phyloP scores from a whole-genome alignment of 1,140 invertebrate genomes.

The Diploscapter pachys region DNA sequence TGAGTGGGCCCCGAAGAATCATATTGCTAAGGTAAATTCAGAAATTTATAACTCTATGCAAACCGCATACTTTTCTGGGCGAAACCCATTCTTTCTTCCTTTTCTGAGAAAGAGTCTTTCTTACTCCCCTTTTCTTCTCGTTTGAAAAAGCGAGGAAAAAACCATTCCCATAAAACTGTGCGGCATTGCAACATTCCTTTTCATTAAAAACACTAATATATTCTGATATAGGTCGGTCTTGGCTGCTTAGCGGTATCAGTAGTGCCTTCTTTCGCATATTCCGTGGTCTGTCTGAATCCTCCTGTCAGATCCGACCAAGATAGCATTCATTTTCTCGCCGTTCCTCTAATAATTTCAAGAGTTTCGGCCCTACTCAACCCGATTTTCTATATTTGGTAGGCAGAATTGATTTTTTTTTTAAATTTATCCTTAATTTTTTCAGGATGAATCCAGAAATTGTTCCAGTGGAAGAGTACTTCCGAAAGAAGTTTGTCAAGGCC shows the following conservation, averaged over 20 bases:
- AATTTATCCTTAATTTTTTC: not conserved
- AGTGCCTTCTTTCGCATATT: constrained; percentile 29
- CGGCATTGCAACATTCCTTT: not conserved
- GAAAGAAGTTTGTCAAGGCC: constrained; percentile 18
- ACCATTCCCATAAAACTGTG: not conserved
- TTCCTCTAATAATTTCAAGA: constrained; percentile 20
- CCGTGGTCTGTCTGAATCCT: constrained; percentile 32
- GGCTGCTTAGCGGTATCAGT: constrained; percentile 26
- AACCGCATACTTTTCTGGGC: no score
- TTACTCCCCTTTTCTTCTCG: no score
- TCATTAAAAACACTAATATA: not conserved
- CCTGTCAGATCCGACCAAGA: constrained; percentile 27
- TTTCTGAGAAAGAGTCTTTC: no score
- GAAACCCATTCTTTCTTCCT: no score
- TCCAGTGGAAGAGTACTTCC: constrained; percentile 24
- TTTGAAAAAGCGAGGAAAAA: not conserved
- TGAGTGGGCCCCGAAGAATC: constrained; percentile 31
- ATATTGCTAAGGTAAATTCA: constrained; percentile 19
- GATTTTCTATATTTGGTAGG: constrained; percentile 28
- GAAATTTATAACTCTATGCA: not conserved
- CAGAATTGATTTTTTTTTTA: not conserved
- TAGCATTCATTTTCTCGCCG: constrained; percentile 19
- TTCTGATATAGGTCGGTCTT: constrained; percentile 19
- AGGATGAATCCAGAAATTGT: constrained; percentile 34
- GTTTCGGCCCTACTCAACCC: constrained; percentile 28